phyloP scores from a whole-genome alignment of 1,140 invertebrate species.

The Asobara japonica region DNA sequence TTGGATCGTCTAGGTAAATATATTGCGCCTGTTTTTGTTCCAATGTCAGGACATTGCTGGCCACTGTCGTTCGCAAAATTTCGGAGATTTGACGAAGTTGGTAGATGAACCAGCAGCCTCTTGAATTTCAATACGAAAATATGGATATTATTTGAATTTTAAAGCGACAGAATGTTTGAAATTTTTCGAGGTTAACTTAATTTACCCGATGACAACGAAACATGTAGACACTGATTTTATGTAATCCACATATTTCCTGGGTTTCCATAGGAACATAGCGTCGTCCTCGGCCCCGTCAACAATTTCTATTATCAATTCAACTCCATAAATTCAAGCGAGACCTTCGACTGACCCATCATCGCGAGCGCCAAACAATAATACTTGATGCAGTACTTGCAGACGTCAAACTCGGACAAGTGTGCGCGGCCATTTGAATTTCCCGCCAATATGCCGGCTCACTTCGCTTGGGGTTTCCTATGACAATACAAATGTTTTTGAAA shows the following conservation, averaged over 20 bases:
- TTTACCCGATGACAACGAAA: background rate
- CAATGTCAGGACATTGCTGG: slow-evolving; percentile 53
- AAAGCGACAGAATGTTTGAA: too few species aligned
- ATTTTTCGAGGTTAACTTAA: background rate
- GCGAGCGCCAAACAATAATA: background rate
- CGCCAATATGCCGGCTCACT: too few species aligned
- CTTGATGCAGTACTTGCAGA: background rate
- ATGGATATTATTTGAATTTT: background rate
- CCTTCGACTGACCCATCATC: background rate
- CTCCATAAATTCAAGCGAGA: background rate
- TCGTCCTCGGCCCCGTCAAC: background rate
- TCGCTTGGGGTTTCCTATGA: too few species aligned
- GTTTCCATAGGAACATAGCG: background rate
- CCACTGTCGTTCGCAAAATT: slow-evolving; percentile 50
- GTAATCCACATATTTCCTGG: background rate
- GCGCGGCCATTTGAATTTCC: background rate
- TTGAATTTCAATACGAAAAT: slow-evolving; percentile 25
- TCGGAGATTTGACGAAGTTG: slow-evolving; percentile 55
- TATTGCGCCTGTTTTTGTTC: slow-evolving; percentile 58
- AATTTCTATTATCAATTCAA: background rate
- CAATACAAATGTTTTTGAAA: too few species aligned
- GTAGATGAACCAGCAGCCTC: slow-evolving; percentile 58
- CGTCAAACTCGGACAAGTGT: background rate
- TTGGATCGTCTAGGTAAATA: slow-evolving; percentile 64
- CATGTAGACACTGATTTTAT: background rate